Percentiles rank a stretch among this genome's conserved stretches.
Conservation (phyloP, 1,140 invertebrate genomes). For the Whitmania pigra region DNA sequence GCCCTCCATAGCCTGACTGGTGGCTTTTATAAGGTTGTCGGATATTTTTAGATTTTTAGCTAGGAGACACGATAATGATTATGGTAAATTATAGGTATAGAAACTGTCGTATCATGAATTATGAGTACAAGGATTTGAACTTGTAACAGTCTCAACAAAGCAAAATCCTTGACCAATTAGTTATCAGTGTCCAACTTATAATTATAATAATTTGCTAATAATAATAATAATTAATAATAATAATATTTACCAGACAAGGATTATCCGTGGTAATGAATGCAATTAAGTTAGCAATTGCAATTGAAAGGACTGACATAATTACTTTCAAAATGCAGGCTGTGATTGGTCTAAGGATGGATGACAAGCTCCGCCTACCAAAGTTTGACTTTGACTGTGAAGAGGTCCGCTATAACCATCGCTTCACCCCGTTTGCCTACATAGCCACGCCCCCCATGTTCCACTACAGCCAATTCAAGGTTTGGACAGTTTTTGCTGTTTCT, state of each 20-base stretch:
- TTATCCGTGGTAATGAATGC: background rate
- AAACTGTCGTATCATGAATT: too few relatives aligned
- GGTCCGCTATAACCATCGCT: conserved; percentile 74
- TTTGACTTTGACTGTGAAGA: conserved; percentile 83
- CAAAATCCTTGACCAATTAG: too few relatives aligned
- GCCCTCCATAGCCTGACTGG: conserved; percentile 83
- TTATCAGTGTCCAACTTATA: too few relatives aligned
- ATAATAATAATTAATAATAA: background rate
- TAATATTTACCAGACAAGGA: background rate
- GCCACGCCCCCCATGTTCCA: conserved; percentile 77
- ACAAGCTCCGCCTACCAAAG: conserved; percentile 59
- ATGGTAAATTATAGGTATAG: too few relatives aligned
- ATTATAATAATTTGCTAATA: conserved; percentile 2
- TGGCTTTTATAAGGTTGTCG: conserved; percentile 74
- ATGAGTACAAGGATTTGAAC: too few relatives aligned
- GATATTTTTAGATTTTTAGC: background rate
- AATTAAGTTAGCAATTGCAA: background rate
- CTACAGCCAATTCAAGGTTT: conserved; percentile 61
- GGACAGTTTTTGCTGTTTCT: too few relatives aligned
- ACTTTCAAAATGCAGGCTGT: conserved; percentile 50
- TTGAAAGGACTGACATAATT: background rate
- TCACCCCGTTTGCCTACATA: conserved; percentile 71
- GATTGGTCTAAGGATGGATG: conserved; percentile 57
- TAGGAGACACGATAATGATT: background rate
- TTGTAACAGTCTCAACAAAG: too few relatives aligned